These are phyloP conservation scores for Copidosoma aretas DNA, from an alignment of 2,888 invertebrate genomes.

Conservation along the genomic window DNA sequence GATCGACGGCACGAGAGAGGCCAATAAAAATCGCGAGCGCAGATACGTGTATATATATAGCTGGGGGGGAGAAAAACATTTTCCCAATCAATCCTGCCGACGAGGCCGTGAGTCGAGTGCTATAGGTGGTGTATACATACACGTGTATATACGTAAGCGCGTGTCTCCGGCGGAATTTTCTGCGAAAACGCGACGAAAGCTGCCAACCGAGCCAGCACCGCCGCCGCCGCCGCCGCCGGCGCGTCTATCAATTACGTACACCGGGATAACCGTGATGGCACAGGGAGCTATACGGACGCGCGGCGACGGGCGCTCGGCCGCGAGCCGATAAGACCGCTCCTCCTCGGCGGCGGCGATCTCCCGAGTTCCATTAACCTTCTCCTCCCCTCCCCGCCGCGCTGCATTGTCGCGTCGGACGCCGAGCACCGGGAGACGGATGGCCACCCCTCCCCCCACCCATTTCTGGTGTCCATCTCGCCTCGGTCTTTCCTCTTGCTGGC, in stretches of 20 bases:
- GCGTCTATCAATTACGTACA: slow-evolving; percentile 36
- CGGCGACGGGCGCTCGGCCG: not conserved
- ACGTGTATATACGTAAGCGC: too few relatives aligned
- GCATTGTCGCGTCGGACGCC: slow-evolving; percentile 32
- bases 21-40: not conserved
- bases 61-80: not conserved
- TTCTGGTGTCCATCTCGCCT: not conserved
- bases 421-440: slow-evolving; percentile 20
- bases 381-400: slow-evolving; percentile 14
- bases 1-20: too few relatives aligned
- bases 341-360: slow-evolving; percentile 5
- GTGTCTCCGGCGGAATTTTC: too few relatives aligned
- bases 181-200: too few relatives aligned
- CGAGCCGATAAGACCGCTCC: not conserved
- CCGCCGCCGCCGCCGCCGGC: not conserved
- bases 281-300: not conserved
- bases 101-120: too few relatives aligned
- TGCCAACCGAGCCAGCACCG: too few relatives aligned
- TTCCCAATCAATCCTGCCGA: not conserved
- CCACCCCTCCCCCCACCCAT: slow-evolving; percentile 1
- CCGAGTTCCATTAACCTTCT: slow-evolving; percentile 36
- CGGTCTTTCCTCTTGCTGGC: too few relatives aligned
- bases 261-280: not conserved
- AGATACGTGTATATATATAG: too few relatives aligned
- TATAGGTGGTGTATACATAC: too few relatives aligned